Percentiles rank a stretch among this genome's conserved stretches.
phyloP scores from a whole-genome alignment of 92 coral and sea anemone genomes.

The Zoanthus sansibaricus region DNA sequence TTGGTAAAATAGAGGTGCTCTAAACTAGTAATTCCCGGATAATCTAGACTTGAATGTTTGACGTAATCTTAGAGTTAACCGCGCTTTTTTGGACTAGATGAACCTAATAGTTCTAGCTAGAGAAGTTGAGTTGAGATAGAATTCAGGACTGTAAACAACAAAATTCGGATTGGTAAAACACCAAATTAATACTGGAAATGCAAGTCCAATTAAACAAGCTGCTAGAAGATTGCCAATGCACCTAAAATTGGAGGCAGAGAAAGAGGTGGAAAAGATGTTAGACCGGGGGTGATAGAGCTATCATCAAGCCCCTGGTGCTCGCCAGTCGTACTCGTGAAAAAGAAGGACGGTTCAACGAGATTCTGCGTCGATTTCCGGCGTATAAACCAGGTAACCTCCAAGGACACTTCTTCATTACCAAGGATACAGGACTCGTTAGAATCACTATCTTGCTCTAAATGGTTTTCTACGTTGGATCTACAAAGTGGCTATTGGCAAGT shows the following conservation, averaged over 20 bases:
- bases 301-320: slow-evolving; percentile 47
- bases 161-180: slow-evolving; percentile 43
- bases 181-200: slow-evolving; percentile 50
- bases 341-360: slow-evolving; percentile 25
- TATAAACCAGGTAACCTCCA: slow-evolving; percentile 11
- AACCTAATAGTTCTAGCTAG: too few species aligned
- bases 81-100: too few species aligned
- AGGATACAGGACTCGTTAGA: slow-evolving; percentile 54
- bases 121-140: too few species aligned
- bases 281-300: slow-evolving; percentile 18
- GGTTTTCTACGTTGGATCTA: too few species aligned
- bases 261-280: slow-evolving; percentile 50
- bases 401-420: slow-evolving; percentile 46
- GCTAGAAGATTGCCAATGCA: slow-evolving; percentile 43
- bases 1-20: background rate
- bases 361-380: slow-evolving; percentile 42
- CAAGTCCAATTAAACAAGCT: slow-evolving; percentile 47
- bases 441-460: slow-evolving; percentile 18
- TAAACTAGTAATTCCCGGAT: too few species aligned
- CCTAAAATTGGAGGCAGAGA: slow-evolving; percentile 38
- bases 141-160: too few species aligned
- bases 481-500: too few species aligned
- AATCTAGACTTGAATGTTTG: background rate
- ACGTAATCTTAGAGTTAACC: background rate
- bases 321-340: slow-evolving; percentile 39